These are phyloP conservation scores for Drosophila testacea DNA, from an alignment of 2,888 invertebrate species.

Conservation along the genomic window DNA sequence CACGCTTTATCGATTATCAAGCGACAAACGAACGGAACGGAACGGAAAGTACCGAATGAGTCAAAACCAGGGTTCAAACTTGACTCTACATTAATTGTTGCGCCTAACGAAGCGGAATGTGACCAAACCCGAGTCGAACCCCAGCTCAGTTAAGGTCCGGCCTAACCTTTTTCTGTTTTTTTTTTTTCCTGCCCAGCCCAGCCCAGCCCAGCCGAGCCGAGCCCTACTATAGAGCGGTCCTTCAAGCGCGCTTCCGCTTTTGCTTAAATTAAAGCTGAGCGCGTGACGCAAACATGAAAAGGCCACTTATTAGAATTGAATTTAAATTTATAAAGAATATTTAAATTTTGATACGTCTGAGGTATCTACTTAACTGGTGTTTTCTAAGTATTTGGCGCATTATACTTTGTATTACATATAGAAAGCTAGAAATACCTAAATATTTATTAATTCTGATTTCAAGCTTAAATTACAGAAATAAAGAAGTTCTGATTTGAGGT, in stretches of 20 bases:
- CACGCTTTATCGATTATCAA: slow-evolving; percentile 70
- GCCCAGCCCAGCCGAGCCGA: slow-evolving; percentile 2
- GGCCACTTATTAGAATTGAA: no score
- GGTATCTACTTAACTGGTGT: no score
- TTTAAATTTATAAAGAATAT: no score
- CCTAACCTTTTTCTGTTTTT: slow-evolving; percentile 2
- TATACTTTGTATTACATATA: no score
- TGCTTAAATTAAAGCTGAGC: not conserved
- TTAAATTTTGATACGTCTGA: no score
- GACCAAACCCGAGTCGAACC: slow-evolving; percentile 52
- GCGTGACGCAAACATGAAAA: slow-evolving; percentile 5
- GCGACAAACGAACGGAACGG: slow-evolving; percentile 35
- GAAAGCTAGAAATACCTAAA: no score
- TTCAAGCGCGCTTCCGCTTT: slow-evolving; percentile 76
- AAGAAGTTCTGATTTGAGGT: no score
- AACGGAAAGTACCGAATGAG: slow-evolving; percentile 4
- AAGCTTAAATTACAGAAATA: no score
- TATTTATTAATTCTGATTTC: no score
- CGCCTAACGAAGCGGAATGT: slow-evolving; percentile 77
- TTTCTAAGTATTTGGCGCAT: no score
- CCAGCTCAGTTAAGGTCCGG: slow-evolving; percentile 11
- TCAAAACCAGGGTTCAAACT: slow-evolving; percentile 1
- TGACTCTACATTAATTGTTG: slow-evolving; percentile 66
- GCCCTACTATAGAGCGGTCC: slow-evolving; percentile 49
- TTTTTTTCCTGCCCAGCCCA: not conserved